Evolutionary conservation across 2,888 invertebrate genomes (phyloP).

Genomic region (Macaria liturata): DNA sequence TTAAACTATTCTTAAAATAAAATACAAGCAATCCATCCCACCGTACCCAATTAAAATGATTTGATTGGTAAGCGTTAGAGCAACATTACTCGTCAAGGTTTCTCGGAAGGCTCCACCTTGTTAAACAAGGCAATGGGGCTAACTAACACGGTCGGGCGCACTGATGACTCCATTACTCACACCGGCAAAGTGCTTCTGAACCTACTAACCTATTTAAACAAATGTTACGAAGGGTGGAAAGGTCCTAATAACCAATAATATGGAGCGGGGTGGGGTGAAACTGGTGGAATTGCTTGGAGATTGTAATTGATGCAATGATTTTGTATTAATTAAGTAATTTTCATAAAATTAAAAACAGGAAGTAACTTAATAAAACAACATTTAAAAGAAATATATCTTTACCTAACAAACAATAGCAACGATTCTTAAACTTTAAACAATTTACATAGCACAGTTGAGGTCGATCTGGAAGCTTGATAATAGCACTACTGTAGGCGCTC

Average conservation of each 20-base stretch:
- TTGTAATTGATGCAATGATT: too few species aligned
- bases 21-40: too few species aligned
- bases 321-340: too few species aligned
- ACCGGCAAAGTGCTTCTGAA: conserved; percentile 34
- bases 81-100: conserved; percentile 8
- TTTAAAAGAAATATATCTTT: too few species aligned
- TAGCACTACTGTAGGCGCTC: conserved; percentile 2
- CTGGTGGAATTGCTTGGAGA: too few species aligned
- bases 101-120: conserved; percentile 40
- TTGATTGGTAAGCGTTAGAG: not conserved
- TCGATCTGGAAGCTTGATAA: conserved; percentile 18
- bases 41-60: not conserved
- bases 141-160: conserved; percentile 50
- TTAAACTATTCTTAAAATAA: too few species aligned
- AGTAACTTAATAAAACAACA: too few species aligned
- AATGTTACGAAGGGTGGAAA: conserved; percentile 47
- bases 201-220: conserved; percentile 60
- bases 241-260: conserved; percentile 32
- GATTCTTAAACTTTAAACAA: too few species aligned
- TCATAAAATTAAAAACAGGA: too few species aligned
- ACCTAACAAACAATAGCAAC: too few species aligned
- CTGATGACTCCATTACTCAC: conserved; percentile 66
- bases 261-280: conserved; percentile 7
- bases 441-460: conserved; percentile 9
- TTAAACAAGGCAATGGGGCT: conserved; percentile 56